Evolutionary conservation across 2,113 vertebrate species (phyloP).

Genomic region (Gavia stellata): DNA sequence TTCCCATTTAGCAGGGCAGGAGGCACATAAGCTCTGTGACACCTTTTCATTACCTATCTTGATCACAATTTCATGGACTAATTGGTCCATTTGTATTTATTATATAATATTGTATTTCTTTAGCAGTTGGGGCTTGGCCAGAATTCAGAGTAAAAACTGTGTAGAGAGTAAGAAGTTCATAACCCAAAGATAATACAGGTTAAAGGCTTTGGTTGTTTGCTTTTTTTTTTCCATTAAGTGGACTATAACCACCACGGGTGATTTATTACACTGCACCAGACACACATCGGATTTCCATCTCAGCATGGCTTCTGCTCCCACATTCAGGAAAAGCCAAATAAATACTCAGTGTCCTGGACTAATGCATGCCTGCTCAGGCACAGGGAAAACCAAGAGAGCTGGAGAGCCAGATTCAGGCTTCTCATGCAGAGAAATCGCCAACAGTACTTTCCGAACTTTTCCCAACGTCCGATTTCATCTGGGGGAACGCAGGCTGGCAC

Average conservation of each 20-base stretch:
- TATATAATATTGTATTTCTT: neutral
- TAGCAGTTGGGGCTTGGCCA: neutral
- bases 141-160: neutral
- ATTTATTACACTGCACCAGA: neutral
- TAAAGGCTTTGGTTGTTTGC: neutral
- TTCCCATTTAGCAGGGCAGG: neutral
- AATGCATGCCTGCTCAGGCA: neutral
- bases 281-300: neutral
- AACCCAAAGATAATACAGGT: neutral
- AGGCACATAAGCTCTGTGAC: neutral
- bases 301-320: neutral
- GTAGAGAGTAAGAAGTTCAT: neutral
- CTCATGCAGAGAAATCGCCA: neutral
- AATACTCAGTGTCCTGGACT: neutral
- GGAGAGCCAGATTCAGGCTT: neutral
- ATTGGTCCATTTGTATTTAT: neutral
- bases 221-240: neutral
- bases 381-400: neutral
- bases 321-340: neutral
- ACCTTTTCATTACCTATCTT: neutral
- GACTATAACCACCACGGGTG: neutral
- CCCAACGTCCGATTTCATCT: accelerated
- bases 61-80: neutral
- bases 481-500: neutral
- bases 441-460: neutral